phyloP scores from a whole-genome alignment of 2,113 vertebrate genomes.

The Gobio gobio region DNA sequence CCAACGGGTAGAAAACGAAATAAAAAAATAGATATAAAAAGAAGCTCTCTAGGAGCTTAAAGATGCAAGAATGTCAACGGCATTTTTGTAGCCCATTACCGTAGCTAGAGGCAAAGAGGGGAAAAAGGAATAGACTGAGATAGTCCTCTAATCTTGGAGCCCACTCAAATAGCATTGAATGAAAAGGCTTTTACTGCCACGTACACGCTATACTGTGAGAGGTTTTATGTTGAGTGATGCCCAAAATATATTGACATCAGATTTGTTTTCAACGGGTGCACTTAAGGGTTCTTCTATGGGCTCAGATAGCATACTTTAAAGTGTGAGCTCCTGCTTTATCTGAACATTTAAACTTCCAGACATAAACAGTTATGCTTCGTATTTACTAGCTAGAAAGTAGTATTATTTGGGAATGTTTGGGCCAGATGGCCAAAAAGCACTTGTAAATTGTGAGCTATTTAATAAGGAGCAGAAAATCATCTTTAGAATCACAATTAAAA shows the following conservation, averaged over 20 bases:
- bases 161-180: constrained; percentile 52
- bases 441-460: not conserved
- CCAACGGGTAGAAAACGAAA: constrained; percentile 24
- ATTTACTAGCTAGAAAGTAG: not conserved
- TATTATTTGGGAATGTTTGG: not conserved
- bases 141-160: constrained; percentile 52
- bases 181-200: constrained; percentile 57
- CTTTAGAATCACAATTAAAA: not conserved
- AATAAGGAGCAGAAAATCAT: not conserved
- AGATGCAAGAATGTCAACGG: constrained; percentile 39
- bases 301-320: constrained; percentile 5
- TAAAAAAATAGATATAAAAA: constrained; percentile 11
- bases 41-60: constrained; percentile 34
- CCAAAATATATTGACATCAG: constrained; percentile 51
- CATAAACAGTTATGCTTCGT: not conserved
- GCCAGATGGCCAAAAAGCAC: not conserved
- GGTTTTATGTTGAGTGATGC: constrained; percentile 59
- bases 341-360: not conserved
- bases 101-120: constrained; percentile 12
- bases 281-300: constrained; percentile 54
- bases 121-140: constrained; percentile 34
- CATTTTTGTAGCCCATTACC: constrained; percentile 59
- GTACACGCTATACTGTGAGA: constrained; percentile 11
- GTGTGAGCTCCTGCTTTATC: constrained; percentile 1
- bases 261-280: constrained; percentile 63